A percentile compares a stretch with the other conserved stretches of the same genome.
phyloP scores from a whole-genome alignment of 2,797 vertebrate genomes.

The Platyrinchus mystaceus region DNA sequence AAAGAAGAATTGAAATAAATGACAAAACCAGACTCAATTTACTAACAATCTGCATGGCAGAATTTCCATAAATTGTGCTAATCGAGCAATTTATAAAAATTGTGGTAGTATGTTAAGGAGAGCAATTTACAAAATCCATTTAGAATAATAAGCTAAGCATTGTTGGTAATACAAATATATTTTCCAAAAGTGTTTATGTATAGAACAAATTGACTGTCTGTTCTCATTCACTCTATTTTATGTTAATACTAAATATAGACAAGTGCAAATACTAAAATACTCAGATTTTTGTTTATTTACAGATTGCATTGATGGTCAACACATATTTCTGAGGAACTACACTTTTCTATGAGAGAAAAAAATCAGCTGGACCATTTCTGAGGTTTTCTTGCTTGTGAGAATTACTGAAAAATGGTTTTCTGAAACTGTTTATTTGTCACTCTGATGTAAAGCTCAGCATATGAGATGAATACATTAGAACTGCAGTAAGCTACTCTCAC shows the following conservation, averaged over 20 bases:
- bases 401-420: conserved; percentile 15
- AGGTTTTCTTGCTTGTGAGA: background rate
- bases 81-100: conserved; percentile 67
- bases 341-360: background rate
- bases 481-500: background rate
- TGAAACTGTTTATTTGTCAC: background rate
- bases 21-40: conserved; percentile 52
- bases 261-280: conserved; percentile 30
- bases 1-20: conserved; percentile 20
- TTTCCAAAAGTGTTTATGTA: conserved; percentile 33
- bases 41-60: conserved; percentile 35
- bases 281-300: conserved; percentile 19
- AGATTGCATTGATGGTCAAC: background rate
- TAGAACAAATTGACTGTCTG: conserved; percentile 52
- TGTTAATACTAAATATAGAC: background rate
- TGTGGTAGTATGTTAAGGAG: conserved; percentile 41
- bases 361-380: background rate
- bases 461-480: conserved; percentile 11
- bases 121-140: conserved; percentile 63
- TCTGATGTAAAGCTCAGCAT: background rate
- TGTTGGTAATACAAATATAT: conserved; percentile 42
- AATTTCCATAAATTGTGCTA: conserved; percentile 64
- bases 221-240: conserved; percentile 24
- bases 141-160: conserved; percentile 48
- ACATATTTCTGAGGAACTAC: background rate